Conservation (phyloP, 2,797 vertebrate species). For the Taenioides sp. region DNA sequence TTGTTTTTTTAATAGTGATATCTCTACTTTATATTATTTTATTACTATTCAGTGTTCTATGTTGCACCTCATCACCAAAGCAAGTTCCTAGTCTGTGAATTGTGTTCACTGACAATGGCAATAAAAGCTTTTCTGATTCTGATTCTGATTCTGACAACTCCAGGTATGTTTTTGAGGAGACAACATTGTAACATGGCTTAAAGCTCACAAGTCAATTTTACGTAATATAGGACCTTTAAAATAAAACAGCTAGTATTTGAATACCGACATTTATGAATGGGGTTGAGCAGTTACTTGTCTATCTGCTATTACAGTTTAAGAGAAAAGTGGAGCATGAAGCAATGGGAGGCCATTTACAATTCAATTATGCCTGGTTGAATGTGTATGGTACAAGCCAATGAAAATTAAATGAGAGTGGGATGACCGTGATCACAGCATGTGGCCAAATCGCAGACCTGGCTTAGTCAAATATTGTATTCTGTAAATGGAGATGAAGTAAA, state of each 20-base stretch:
- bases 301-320: slow-evolving; percentile 39
- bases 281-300: not conserved
- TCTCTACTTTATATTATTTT: too few species aligned
- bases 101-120: too few species aligned
- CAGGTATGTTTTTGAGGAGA: too few species aligned
- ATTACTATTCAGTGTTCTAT: too few species aligned
- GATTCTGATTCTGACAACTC: too few species aligned
- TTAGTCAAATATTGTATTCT: slow-evolving; percentile 3
- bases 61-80: too few species aligned
- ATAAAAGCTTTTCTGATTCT: too few species aligned
- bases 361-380: slow-evolving; percentile 43
- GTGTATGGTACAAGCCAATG: slow-evolving; percentile 31
- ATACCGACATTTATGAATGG: slow-evolving; percentile 9
- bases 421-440: slow-evolving; percentile 23
- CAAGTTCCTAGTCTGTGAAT: too few species aligned
- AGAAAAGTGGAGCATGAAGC: slow-evolving; percentile 58
- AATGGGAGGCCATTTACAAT: slow-evolving; percentile 56
- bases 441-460: slow-evolving; percentile 22
- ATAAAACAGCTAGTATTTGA: not conserved
- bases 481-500: slow-evolving; percentile 29
- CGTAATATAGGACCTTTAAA: not conserved
- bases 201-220: too few species aligned
- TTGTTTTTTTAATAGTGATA: too few species aligned
- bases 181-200: too few species aligned
- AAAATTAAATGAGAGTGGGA: slow-evolving; percentile 30